Evolutionary conservation across 2,888 invertebrate genomes (phyloP).

Genomic region (Phoenoteleia sp.): DNA sequence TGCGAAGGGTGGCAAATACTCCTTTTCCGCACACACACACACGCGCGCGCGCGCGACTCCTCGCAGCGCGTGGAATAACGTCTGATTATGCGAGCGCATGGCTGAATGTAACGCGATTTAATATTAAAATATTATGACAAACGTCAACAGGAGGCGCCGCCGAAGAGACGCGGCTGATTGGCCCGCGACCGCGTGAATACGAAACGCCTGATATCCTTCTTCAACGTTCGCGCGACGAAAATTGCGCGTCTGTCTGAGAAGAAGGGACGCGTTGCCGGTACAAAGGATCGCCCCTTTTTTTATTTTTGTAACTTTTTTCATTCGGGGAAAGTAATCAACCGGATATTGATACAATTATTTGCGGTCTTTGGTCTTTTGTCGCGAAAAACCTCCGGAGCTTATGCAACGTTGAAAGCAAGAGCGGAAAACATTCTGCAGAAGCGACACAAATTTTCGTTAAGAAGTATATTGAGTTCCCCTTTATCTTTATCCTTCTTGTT

Average conservation of each 20-base stretch:
- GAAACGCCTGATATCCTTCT: slow-evolving; percentile 80
- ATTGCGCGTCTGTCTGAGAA: slow-evolving; percentile 51
- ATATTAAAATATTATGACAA: slow-evolving; percentile 87
- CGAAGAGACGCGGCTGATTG: slow-evolving; percentile 84
- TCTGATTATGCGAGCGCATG: slow-evolving; percentile 86
- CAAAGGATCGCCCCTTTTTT: background rate
- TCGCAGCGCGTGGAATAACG: slow-evolving; percentile 77
- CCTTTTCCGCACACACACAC: slow-evolving; percentile 63
- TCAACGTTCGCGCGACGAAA: slow-evolving; percentile 50
- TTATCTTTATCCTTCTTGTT: too few relatives aligned
- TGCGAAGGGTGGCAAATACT: slow-evolving; percentile 78
- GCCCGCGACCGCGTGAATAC: slow-evolving; percentile 84
- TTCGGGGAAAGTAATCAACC: background rate
- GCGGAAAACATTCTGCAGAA: background rate
- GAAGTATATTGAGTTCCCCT: too few relatives aligned
- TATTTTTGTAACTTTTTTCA: background rate
- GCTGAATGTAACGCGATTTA: slow-evolving; percentile 86
- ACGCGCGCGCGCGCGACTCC: slow-evolving; percentile 24
- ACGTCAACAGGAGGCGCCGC: slow-evolving; percentile 85
- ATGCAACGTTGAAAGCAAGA: too few relatives aligned
- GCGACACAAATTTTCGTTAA: too few relatives aligned
- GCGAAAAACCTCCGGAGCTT: too few relatives aligned
- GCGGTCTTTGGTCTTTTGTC: background rate
- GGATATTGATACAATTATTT: slow-evolving; percentile 8
- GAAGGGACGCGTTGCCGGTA: slow-evolving; percentile 3